These are phyloP conservation scores for Drosophila basisetae DNA, from an alignment of 2,888 invertebrate genomes.

Conservation along the genomic window DNA sequence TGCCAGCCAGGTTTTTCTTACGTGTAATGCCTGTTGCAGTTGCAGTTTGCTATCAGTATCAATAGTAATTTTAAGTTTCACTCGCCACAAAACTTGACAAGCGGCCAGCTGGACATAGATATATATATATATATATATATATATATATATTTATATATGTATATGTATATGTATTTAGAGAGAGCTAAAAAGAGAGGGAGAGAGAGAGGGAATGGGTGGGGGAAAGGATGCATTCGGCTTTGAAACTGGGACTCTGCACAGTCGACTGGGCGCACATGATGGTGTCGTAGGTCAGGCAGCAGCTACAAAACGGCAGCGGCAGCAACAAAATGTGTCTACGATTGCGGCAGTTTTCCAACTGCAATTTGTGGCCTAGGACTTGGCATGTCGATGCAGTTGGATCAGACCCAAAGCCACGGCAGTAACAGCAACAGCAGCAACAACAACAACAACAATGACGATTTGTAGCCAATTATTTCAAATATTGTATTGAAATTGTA, in stretches of 20 bases:
- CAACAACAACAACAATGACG: conserved; percentile 68
- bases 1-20: neutral
- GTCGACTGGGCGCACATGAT: conserved; percentile 61
- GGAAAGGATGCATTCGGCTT: conserved; percentile 13
- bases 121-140: conserved; percentile 1
- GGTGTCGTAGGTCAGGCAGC: conserved; percentile 76
- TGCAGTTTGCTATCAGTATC: conserved; percentile 77
- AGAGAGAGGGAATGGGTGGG: neutral
- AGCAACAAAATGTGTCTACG: conserved; percentile 58
- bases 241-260: conserved; percentile 32
- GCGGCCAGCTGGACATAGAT: conserved; percentile 27
- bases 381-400: conserved; percentile 47
- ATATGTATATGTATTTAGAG: neutral
- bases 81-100: conserved; percentile 64
- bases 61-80: conserved; percentile 79
- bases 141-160: neutral
- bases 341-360: conserved; percentile 73
- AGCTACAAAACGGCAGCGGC: conserved; percentile 33
- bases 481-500: conserved; percentile 83
- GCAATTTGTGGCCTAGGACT: conserved; percentile 79
- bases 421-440: conserved; percentile 13
- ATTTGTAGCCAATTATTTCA: conserved; percentile 84
- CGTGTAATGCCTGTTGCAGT: conserved; percentile 38
- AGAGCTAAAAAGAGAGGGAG: conserved; percentile 8
- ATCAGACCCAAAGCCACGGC: conserved; percentile 18